phyloP scores from a whole-genome alignment of 1,140 invertebrate species.

The Papilio dardanus region DNA sequence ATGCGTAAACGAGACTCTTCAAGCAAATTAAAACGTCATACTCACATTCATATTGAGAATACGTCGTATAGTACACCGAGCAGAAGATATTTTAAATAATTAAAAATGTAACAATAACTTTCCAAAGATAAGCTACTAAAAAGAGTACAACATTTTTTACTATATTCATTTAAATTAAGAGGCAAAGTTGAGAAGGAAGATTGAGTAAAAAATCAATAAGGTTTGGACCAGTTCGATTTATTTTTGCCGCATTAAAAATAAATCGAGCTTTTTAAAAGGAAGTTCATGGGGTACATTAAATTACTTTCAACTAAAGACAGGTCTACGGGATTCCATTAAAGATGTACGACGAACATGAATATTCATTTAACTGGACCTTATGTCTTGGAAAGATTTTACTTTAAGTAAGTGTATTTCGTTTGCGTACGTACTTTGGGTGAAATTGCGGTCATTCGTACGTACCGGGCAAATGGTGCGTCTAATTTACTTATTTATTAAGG shows the following conservation, averaged over 20 bases:
- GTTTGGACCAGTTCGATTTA: too few species aligned
- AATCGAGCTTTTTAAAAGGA: neutral
- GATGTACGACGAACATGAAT: neutral
- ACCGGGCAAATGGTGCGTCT: constrained; percentile 13
- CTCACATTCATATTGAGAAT: neutral
- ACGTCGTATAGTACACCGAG: neutral
- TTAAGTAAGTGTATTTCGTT: constrained; percentile 23
- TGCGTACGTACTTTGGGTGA: constrained; percentile 2
- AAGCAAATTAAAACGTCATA: constrained; percentile 22
- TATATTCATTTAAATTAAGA: too few species aligned
- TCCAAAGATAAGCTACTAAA: too few species aligned
- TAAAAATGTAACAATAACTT: neutral
- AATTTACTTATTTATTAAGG: constrained; percentile 20
- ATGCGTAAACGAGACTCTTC: constrained; percentile 19
- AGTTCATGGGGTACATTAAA: neutral
- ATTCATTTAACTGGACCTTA: constrained; percentile 22
- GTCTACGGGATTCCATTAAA: constrained; percentile 16
- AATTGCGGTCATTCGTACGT: constrained; percentile 30
- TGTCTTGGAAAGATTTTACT: constrained; percentile 16
- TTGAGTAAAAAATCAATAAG: too few species aligned
- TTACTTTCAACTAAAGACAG: neutral
- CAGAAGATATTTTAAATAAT: neutral
- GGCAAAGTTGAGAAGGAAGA: too few species aligned
- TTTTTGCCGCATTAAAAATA: too few species aligned
- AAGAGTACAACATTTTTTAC: neutral